Base-by-base conservation (phyloP, 2,888 invertebrate genomes). In the Melanophora roralis region DNA sequence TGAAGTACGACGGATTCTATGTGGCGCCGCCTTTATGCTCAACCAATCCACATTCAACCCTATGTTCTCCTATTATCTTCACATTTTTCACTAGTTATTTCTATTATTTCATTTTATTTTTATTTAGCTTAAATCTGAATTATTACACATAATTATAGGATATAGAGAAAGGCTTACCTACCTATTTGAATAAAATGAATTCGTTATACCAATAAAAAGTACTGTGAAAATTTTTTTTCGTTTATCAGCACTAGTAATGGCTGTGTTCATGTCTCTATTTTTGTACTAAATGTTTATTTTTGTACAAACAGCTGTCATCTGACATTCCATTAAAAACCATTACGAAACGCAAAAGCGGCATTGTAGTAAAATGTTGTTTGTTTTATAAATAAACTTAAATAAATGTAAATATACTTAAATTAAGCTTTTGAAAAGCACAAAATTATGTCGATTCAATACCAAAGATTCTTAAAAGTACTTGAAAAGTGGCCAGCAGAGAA, bases 401-500 rank as follows among this genome's bases (percentile, higher is more conserved):
- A 43, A 65, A 69, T 71, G 16, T 12, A 45, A 53, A 40, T 32
- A 36, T 53, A 60, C 23, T 59, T n/a, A 1, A 47, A 19, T 53
- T 59, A 60, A 19, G 45, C 23, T 8, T 12, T 1, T 8, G 8
- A 9, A 60, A 19, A 19, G 16, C 40, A 62, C 8, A 78, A 77
- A 85, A 83, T 81, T 71, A 94, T 94, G 94, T 93, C 93, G 88
- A 92, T 92, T 84, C 92, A 92, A 86, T 95, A 95, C 86, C 94
- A 93, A 88, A 92, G 94, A 89, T 95, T 94, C 87, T 89, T 94
- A 40, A 93, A 92, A 91, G 90, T 96, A 81, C 91, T 96, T 82
- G 93, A 95, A 88, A 93, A 93, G 90, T 96, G 96, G 95, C 96
- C 96, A 34, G 86, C 94, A 55, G 95, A 96, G 86, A 91, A 91